Percentiles rank a stretch among this genome's conserved stretches.
Conservation (phyloP, 2,113 vertebrate genomes). For the Peromyscus californicus region DNA sequence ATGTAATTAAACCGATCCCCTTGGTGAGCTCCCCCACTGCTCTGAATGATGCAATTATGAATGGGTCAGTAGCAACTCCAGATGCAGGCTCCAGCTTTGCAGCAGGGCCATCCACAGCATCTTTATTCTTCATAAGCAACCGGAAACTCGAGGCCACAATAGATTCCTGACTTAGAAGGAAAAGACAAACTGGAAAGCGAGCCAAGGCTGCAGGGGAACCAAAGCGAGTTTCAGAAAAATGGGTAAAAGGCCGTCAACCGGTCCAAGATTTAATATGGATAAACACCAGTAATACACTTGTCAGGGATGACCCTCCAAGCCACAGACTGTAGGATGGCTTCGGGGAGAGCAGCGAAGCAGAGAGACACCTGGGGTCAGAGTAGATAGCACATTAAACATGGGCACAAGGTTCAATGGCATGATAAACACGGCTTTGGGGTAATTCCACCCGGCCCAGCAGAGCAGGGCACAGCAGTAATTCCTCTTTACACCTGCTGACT, state of each 20-base stretch:
- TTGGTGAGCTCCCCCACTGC: not conserved
- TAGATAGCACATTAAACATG: slow-evolving; percentile 77
- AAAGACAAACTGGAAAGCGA: slow-evolving; percentile 19
- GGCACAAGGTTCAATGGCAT: slow-evolving; percentile 66
- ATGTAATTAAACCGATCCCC: not conserved
- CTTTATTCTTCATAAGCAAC: not conserved
- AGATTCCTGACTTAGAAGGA: slow-evolving; percentile 32
- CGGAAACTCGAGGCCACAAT: not conserved
- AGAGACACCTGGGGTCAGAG: slow-evolving; percentile 76
- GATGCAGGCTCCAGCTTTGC: not conserved
- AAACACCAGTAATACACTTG: slow-evolving; percentile 79
- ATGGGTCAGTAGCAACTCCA: slow-evolving; percentile 27
- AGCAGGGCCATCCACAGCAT: not conserved
- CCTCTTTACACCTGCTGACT: slow-evolving; percentile 68
- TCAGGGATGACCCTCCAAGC: slow-evolving; percentile 74
- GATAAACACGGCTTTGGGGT: slow-evolving; percentile 82
- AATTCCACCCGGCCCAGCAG: slow-evolving; percentile 76
- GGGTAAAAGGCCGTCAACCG: slow-evolving; percentile 59
- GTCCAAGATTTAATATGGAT: slow-evolving; percentile 80
- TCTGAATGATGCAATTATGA: not conserved
- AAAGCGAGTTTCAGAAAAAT: slow-evolving; percentile 42
- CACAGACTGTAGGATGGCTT: not conserved
- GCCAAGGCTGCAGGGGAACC: not conserved
- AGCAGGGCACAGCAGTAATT: slow-evolving; percentile 76
- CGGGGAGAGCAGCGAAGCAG: slow-evolving; percentile 68